A percentile compares a stretch with the other conserved stretches of the same genome.
phyloP scores from a whole-genome alignment of 2,888 invertebrate genomes.

The Netelia fuscicornis region DNA sequence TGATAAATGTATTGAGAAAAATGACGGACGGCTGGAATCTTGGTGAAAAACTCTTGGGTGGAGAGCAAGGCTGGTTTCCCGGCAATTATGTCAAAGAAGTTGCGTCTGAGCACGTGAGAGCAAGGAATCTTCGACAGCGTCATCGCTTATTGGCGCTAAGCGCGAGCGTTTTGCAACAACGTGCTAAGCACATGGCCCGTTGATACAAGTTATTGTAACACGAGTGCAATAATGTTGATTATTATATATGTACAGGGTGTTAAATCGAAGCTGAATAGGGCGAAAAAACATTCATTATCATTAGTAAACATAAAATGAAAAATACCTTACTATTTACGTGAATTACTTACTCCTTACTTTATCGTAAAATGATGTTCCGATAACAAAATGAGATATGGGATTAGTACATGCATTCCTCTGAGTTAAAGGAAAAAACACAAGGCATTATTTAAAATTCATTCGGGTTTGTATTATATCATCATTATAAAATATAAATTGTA shows the following conservation, averaged over 20 bases:
- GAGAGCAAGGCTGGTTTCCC: slow-evolving; percentile 98
- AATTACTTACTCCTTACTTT: background rate
- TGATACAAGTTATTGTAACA: slow-evolving; percentile 47
- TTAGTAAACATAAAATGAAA: background rate
- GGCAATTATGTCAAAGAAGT: slow-evolving; percentile 96
- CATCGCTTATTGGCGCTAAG: slow-evolving; percentile 94
- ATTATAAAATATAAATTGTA: slow-evolving; percentile 66
- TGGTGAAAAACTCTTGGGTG: slow-evolving; percentile 96
- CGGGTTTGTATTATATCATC: slow-evolving; percentile 53
- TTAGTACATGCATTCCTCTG: background rate
- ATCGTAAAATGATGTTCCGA: background rate
- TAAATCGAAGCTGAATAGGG: background rate
- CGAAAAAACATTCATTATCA: background rate
- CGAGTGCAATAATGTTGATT: background rate
- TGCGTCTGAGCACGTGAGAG: slow-evolving; percentile 95
- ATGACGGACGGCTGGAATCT: slow-evolving; percentile 98
- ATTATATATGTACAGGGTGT: slow-evolving; percentile 11
- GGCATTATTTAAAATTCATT: slow-evolving; percentile 48
- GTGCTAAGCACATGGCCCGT: slow-evolving; percentile 74
- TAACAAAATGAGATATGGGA: background rate
- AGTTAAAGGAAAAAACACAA: background rate
- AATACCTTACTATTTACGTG: slow-evolving; percentile 30
- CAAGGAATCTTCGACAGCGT: slow-evolving; percentile 95
- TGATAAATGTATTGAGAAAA: slow-evolving; percentile 96
- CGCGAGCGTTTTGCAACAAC: slow-evolving; percentile 86